Conservation (phyloP, 2,113 vertebrate species). For the Nerophis ophidion region DNA sequence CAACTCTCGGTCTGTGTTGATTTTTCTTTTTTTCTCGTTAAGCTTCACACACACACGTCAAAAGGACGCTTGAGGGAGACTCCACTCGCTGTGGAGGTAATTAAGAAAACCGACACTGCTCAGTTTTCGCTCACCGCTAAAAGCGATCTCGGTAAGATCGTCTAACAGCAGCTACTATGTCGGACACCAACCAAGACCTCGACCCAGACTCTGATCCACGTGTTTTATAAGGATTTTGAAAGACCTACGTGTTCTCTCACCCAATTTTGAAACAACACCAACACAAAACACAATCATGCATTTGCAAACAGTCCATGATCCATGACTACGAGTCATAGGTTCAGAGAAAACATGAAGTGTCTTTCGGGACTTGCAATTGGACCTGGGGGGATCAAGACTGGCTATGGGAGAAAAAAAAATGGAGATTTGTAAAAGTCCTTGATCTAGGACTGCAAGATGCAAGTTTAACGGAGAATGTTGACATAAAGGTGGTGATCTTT, state of each 20-base stretch:
- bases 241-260: conserved; percentile 23
- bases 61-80: conserved; percentile 45
- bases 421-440: not conserved
- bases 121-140: conserved; percentile 36
- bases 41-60: conserved; percentile 16
- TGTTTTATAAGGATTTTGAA: conserved; percentile 7
- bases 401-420: not conserved
- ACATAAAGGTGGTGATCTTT: too few species aligned
- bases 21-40: conserved; percentile 17
- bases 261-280: conserved; percentile 1
- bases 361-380: too few species aligned
- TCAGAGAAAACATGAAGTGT: too few species aligned
- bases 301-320: too few species aligned
- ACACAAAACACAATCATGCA: too few species aligned
- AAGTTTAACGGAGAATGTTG: not conserved
- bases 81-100: conserved; percentile 46
- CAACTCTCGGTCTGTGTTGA: conserved; percentile 24
- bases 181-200: conserved; percentile 27
- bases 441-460: not conserved
- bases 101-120: conserved; percentile 52
- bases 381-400: too few species aligned
- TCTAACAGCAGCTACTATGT: conserved; percentile 17
- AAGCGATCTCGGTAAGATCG: conserved; percentile 14
- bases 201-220: conserved; percentile 40
- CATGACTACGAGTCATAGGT: too few species aligned